Evolutionary conservation across 92 coral and sea anemone genomes (phyloP), one percentile per base, ranked within the genome.

Genomic region (Palythoa caribaeorum): DNA sequence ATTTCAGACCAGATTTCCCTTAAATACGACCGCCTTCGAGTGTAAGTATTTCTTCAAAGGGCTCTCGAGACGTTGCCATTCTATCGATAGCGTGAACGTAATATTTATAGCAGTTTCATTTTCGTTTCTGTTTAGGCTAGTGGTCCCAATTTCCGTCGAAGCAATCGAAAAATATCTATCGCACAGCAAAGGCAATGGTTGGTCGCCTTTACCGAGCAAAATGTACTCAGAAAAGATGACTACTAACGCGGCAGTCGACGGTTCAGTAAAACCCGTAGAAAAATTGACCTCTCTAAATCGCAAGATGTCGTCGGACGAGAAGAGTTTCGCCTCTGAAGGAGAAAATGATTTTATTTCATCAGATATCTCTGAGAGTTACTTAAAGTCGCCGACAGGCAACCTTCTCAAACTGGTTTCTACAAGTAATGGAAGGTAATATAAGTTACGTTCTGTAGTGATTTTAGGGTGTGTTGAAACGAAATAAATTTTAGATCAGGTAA

Each of bases 11-110:
- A 76, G 38, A 28, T 47, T 50, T 48, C 54, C 48, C 38, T 47
- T 16, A 76, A 76, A 76, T 50, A 47, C 9, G 59, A 50, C 57
- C 62, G 79, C 8, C 79, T 76, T 50, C 79, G 79, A 76, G 79
- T 76, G 79, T 76, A 50, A 76, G 79, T 76, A 76, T 47, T 50
- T 53, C 0, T 3, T 15, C 38, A 76, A 47, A 63, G 2, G 70
- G 36, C 20, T 5, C 28, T 28, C 6, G 17, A 59, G 17, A 15
- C 14, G n/a, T 59, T 15, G 66, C 17, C 28, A 17, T 63, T 2
- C 70, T 17, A 17, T 9, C 70, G 35, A 63, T 63, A 21, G 70
- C 70, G 70, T 63, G 6, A 20, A 15, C 14, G 2, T 55, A 15
- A 55, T 55, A 9, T 55, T 55, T 21, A n/a, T 2, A 8, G n/a